Evolutionary conservation across 2,888 invertebrate genomes (phyloP).

Genomic region (Endotricha flammealis): DNA sequence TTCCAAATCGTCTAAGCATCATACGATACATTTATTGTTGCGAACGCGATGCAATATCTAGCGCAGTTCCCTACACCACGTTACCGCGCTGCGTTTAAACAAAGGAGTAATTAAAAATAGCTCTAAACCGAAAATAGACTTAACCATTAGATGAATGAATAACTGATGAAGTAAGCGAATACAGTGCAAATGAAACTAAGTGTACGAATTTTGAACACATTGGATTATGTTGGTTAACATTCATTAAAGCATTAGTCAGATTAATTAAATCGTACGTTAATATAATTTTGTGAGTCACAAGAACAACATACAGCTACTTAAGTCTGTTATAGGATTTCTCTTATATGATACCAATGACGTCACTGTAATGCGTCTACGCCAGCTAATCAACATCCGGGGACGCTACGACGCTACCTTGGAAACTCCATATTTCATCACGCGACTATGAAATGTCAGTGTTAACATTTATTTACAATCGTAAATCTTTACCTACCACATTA

Average conservation of each 20-base stretch:
- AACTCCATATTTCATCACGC: conserved; percentile 2
- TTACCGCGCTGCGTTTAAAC: conserved; percentile 4
- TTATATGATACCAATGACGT: conserved; percentile 10
- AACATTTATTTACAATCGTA: conserved; percentile 7
- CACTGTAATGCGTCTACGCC: conserved; percentile 1
- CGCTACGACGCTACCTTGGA: conserved; percentile 14
- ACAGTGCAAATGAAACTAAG: too few species aligned
- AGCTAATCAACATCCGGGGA: conserved; percentile 14
- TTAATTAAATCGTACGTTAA: conserved; percentile 2
- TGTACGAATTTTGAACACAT: conserved; percentile 1
- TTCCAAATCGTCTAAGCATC: conserved; percentile 23
- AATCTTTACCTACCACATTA: conserved; percentile 1
- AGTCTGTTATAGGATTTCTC: background rate
- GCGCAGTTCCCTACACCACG: conserved; percentile 12
- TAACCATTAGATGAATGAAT: conserved; percentile 1
- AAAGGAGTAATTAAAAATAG: conserved; percentile 7
- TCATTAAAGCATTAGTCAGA: background rate
- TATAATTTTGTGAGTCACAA: background rate
- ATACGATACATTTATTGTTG: conserved; percentile 18
- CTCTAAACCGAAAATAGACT: conserved; percentile 1
- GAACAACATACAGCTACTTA: background rate
- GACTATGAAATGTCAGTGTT: conserved; percentile 6
- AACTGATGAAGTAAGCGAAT: too few species aligned
- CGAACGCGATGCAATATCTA: conserved; percentile 23
- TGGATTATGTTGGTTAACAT: conserved; percentile 5